phyloP scores from a whole-genome alignment of 2,888 invertebrate species.

The Caradrina kadenii region DNA sequence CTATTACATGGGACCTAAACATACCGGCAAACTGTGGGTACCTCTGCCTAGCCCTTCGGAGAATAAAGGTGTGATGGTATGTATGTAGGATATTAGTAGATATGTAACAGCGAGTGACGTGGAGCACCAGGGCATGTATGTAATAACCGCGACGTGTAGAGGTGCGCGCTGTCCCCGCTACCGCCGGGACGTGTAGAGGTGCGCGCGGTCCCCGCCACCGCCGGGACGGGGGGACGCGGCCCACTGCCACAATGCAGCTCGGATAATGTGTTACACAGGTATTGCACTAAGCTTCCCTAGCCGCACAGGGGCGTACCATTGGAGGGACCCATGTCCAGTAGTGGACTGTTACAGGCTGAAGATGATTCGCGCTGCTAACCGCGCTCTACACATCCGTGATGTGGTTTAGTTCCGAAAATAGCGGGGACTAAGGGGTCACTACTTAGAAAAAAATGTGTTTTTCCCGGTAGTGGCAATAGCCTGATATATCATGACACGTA shows the following conservation, averaged over 20 bases:
- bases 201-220: background rate
- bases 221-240: background rate
- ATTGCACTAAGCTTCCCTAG: background rate
- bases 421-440: background rate
- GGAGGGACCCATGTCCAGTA: too few relatives aligned
- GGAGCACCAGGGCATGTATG: slow-evolving; percentile 28
- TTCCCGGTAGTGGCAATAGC: too few relatives aligned
- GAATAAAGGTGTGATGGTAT: too few relatives aligned
- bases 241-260: background rate
- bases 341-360: too few relatives aligned
- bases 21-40: too few relatives aligned
- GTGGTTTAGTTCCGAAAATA: background rate
- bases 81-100: slow-evolving; percentile 9
- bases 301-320: too few relatives aligned
- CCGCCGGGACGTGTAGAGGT: background rate
- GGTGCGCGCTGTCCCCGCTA: background rate
- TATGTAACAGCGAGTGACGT: slow-evolving; percentile 36
- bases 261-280: background rate
- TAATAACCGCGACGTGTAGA: slow-evolving; percentile 40
- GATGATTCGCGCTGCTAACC: too few relatives aligned
- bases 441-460: too few relatives aligned
- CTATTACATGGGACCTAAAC: too few relatives aligned
- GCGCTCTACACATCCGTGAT: background rate
- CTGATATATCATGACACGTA: too few relatives aligned
- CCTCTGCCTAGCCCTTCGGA: too few relatives aligned